A percentile compares a stretch with the other conserved stretches of the same genome.
Conservation (phyloP, 2,888 invertebrate genomes). For the Crematogaster levior region DNA sequence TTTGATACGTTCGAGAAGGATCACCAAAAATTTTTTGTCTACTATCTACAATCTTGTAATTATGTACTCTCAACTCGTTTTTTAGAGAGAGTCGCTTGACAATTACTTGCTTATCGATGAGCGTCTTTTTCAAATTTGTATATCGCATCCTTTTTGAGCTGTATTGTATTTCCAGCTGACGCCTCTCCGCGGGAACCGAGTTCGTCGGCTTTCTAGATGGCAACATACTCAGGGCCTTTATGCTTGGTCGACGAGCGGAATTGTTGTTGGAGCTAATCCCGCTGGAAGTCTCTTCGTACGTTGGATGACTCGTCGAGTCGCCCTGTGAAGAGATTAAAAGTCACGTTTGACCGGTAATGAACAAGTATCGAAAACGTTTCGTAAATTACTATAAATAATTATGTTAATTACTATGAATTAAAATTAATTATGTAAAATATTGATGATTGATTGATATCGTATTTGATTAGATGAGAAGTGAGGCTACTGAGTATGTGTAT, state of each 20-base stretch:
- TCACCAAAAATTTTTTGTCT: neutral
- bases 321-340: constrained; percentile 44
- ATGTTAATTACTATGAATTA: neutral
- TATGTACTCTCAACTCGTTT: neutral
- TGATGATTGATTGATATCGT: neutral
- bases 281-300: constrained; percentile 44
- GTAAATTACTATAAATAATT: constrained; percentile 16
- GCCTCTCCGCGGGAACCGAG: constrained; percentile 59
- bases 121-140: constrained; percentile 68
- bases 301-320: constrained; percentile 47
- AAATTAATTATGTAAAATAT: constrained; percentile 8
- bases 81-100: neutral
- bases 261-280: constrained; percentile 58
- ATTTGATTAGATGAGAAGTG: neutral
- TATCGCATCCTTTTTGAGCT: constrained; percentile 75
- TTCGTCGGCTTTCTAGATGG: constrained; percentile 50
- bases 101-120: constrained; percentile 76
- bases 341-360: neutral
- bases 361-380: neutral
- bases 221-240: constrained; percentile 30
- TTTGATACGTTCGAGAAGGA: neutral
- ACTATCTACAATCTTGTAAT: neutral
- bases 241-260: constrained; percentile 52
- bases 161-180: constrained; percentile 77
- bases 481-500: neutral